phyloP scores from a whole-genome alignment of 2,113 vertebrate species.

The Choloepus hoffmanni region DNA sequence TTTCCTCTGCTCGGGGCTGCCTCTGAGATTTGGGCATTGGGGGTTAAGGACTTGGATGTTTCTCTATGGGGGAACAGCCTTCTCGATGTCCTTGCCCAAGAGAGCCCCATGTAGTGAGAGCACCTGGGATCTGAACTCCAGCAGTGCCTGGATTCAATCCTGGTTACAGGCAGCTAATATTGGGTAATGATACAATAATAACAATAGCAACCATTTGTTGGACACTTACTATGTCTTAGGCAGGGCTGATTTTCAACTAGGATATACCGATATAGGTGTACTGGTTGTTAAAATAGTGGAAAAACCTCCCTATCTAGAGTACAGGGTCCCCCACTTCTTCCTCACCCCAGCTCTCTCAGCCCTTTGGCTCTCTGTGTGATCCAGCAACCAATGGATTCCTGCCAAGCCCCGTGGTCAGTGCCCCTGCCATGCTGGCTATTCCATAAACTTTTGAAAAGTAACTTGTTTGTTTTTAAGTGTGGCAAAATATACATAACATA shows the following conservation, averaged over 20 bases:
- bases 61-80: slow-evolving; percentile 11
- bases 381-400: neutral
- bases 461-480: too few species aligned
- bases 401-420: neutral
- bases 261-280: neutral
- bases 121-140: neutral
- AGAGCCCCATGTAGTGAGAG: neutral
- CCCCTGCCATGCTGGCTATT: neutral
- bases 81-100: neutral
- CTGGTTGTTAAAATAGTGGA: neutral
- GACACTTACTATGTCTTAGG: slow-evolving; percentile 52
- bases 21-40: neutral
- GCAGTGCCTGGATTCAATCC: neutral
- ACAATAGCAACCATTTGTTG: neutral
- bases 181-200: slow-evolving; percentile 59
- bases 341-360: neutral
- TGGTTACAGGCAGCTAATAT: slow-evolving; percentile 49
- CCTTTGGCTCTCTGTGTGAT: neutral
- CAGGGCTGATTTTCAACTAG: slow-evolving; percentile 61
- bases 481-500: too few species aligned
- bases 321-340: neutral
- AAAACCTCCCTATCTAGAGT: neutral
- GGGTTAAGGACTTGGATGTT: neutral
- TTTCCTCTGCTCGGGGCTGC: neutral
- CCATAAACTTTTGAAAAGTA: too few species aligned